A percentile compares a stretch with the other conserved stretches of the same genome.
phyloP scores from a whole-genome alignment of 2,113 vertebrate species.

The Syrmaticus mikado region DNA sequence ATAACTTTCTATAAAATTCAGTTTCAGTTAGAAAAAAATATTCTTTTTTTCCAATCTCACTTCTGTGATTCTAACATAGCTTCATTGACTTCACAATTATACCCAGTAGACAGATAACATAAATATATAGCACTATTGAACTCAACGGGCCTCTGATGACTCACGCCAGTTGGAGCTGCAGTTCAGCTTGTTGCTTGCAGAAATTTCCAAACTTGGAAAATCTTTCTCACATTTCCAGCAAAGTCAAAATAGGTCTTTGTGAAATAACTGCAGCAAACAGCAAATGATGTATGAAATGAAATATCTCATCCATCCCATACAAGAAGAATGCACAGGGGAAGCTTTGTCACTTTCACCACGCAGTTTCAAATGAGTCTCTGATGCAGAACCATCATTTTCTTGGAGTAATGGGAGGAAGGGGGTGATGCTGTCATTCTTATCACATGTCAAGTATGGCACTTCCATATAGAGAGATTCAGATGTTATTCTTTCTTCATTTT shows the following conservation, averaged over 20 bases:
- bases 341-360: background rate
- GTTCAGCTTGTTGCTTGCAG: conserved; percentile 20
- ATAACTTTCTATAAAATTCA: background rate
- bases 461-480: background rate
- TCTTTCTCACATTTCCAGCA: conserved; percentile 35
- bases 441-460: background rate
- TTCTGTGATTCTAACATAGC: background rate
- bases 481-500: background rate
- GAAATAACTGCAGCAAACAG: conserved; percentile 55
- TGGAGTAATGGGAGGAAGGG: conserved; percentile 11
- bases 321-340: conserved; percentile 38
- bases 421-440: conserved; percentile 41
- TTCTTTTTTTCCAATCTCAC: background rate
- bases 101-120: background rate
- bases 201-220: conserved; percentile 51
- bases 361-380: background rate
- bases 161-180: background rate
- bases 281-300: conserved; percentile 71
- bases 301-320: conserved; percentile 28
- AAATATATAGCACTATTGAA: background rate
- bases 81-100: background rate
- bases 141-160: conserved; percentile 41
- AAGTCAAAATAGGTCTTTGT: conserved; percentile 62
- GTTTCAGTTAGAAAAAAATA: background rate
- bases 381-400: conserved; percentile 13